phyloP scores from a whole-genome alignment of 2,113 vertebrate genomes.

The Microtus ochrogaster region DNA sequence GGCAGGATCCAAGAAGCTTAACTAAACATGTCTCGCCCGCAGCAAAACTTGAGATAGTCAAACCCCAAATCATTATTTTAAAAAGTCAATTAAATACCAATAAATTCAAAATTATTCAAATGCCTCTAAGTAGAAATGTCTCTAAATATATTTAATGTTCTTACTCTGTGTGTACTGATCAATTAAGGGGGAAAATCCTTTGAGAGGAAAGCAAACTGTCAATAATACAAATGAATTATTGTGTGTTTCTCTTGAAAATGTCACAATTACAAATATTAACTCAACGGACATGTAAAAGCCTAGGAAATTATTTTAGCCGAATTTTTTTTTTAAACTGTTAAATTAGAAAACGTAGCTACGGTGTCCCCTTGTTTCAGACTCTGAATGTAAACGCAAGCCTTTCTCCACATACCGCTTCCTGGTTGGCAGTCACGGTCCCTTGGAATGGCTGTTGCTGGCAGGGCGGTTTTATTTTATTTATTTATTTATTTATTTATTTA shows the following conservation, averaged over 20 bases:
- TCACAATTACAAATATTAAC: constrained; percentile 22
- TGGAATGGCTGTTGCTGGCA: not conserved
- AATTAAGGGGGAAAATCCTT: not conserved
- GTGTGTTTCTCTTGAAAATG: constrained; percentile 31
- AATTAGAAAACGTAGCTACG: not conserved
- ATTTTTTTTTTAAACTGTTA: not conserved
- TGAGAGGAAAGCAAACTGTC: constrained; percentile 33
- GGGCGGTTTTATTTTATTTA: not conserved
- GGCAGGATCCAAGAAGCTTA: constrained; percentile 43
- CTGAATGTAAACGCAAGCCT: not conserved
- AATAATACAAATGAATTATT: not conserved
- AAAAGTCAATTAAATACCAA: constrained; percentile 30
- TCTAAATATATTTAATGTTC: constrained; percentile 48
- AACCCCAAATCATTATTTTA: constrained; percentile 41
- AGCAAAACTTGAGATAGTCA: constrained; percentile 20
- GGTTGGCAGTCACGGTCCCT: not conserved
- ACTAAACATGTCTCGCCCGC: not conserved
- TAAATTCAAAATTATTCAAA: constrained; percentile 64
- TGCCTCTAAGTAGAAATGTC: constrained; percentile 49
- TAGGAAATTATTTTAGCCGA: constrained; percentile 35
- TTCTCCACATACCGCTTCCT: not conserved
- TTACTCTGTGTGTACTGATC: constrained; percentile 1
- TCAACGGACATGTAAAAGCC: constrained; percentile 32
- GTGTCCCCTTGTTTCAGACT: not conserved
- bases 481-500: no score